A percentile compares a stretch with the other conserved stretches of the same genome.
These are phyloP conservation scores for Phylloscopus trochilus DNA, from an alignment of 2,113 vertebrate genomes.

Conservation along the genomic window DNA sequence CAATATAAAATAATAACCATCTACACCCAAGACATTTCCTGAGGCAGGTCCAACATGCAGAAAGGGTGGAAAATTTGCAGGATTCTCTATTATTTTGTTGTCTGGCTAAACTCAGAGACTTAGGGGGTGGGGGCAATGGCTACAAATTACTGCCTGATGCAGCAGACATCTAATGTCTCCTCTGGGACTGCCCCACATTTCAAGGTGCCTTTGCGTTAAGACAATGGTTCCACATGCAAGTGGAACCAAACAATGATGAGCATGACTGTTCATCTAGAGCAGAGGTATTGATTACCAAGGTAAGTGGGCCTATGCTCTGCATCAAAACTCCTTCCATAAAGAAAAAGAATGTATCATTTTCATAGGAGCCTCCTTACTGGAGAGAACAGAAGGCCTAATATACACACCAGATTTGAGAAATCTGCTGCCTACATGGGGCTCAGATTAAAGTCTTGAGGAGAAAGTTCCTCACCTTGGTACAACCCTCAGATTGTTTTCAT, in stretches of 20 bases:
- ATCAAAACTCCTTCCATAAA: neutral
- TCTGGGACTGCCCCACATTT: neutral
- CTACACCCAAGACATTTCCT: neutral
- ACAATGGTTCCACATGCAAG: neutral
- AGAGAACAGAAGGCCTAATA: neutral
- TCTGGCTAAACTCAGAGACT: neutral
- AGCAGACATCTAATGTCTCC: neutral
- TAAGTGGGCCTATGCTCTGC: neutral
- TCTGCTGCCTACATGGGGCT: neutral
- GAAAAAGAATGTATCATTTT: neutral
- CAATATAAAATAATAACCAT: neutral
- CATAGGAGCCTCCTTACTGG: neutral
- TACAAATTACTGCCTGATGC: neutral
- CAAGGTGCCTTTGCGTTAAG: neutral
- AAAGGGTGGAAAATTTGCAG: neutral
- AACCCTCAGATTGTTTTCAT: neutral
- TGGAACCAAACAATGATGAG: neutral
- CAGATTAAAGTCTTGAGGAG: neutral
- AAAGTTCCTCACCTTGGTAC: neutral
- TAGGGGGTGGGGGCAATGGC: too few species aligned
- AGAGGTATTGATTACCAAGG: rapidly evolving
- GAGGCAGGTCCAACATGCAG: neutral
- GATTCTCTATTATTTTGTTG: neutral
- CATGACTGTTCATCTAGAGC: rapidly evolving
- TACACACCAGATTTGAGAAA: neutral